These are phyloP conservation scores for Esox masquinongy DNA, from an alignment of 2,797 vertebrate genomes.

Conservation along the genomic window DNA sequence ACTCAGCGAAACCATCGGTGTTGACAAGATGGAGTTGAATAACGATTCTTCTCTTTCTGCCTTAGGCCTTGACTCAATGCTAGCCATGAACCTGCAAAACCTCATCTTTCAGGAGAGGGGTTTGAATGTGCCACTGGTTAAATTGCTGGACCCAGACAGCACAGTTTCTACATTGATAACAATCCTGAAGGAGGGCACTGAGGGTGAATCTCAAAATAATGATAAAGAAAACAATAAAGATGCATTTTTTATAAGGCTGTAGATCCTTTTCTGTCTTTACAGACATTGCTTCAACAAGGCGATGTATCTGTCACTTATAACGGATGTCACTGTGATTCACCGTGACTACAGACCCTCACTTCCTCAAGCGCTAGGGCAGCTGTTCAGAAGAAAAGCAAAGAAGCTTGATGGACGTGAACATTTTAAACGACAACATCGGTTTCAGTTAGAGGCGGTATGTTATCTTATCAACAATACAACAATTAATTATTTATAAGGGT, in stretches of 20 bases:
- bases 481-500: too few species aligned
- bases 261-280: conserved; percentile 7
- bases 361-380: too few species aligned
- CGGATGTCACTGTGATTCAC: too few species aligned
- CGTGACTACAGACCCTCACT: too few species aligned
- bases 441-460: too few species aligned
- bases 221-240: background rate
- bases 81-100: conserved; percentile 86
- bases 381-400: too few species aligned
- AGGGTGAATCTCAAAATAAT: conserved; percentile 9
- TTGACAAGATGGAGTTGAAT: conserved; percentile 67
- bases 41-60: conserved; percentile 67
- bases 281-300: too few species aligned
- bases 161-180: conserved; percentile 68
- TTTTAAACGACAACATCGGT: too few species aligned
- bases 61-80: conserved; percentile 85
- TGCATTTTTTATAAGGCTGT: conserved; percentile 50
- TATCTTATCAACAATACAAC: too few species aligned
- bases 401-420: too few species aligned
- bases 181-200: conserved; percentile 58
- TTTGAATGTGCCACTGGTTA: conserved; percentile 78
- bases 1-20: conserved; percentile 61
- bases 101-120: conserved; percentile 73
- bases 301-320: too few species aligned
- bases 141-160: conserved; percentile 80